phyloP scores from a whole-genome alignment of 2,113 vertebrate genomes.

The Zosterops borbonicus region DNA sequence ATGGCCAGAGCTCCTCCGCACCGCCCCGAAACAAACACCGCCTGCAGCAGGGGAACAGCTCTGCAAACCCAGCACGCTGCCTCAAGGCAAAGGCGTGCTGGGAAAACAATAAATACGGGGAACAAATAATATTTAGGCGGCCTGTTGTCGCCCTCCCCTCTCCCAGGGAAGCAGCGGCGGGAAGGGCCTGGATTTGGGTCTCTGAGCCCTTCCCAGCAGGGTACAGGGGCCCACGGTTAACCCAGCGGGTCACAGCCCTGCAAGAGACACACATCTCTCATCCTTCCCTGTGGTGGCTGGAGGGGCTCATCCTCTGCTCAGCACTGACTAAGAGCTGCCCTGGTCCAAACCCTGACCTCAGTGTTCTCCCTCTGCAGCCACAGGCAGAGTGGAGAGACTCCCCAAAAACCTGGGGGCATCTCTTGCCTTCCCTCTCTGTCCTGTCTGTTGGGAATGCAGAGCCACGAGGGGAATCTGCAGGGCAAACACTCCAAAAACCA shows the following conservation, averaged over 20 bases:
- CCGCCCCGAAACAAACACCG: background rate
- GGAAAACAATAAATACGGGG: constrained; percentile 18
- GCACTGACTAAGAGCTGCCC: background rate
- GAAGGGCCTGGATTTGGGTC: background rate
- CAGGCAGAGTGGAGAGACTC: background rate
- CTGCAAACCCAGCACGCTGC: rapidly evolving
- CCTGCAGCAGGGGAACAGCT: background rate
- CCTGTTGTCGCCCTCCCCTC: background rate
- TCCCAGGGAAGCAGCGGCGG: background rate
- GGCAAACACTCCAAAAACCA: background rate
- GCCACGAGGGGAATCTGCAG: background rate
- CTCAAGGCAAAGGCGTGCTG: background rate
- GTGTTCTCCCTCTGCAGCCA: background rate
- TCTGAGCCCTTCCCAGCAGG: background rate
- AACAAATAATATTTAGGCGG: constrained; percentile 68
- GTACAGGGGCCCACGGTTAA: background rate
- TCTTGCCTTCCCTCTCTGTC: background rate
- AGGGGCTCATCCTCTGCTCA: background rate
- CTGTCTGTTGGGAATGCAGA: background rate
- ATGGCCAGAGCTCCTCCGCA: rapidly evolving
- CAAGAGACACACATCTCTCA: rapidly evolving
- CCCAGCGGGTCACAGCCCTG: background rate
- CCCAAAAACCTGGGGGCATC: no score
- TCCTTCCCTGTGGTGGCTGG: background rate
- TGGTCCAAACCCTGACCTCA: rapidly evolving